Base-by-base conservation (phyloP, 1,140 invertebrate genomes). In the Sweltsa coloradensis region DNA sequence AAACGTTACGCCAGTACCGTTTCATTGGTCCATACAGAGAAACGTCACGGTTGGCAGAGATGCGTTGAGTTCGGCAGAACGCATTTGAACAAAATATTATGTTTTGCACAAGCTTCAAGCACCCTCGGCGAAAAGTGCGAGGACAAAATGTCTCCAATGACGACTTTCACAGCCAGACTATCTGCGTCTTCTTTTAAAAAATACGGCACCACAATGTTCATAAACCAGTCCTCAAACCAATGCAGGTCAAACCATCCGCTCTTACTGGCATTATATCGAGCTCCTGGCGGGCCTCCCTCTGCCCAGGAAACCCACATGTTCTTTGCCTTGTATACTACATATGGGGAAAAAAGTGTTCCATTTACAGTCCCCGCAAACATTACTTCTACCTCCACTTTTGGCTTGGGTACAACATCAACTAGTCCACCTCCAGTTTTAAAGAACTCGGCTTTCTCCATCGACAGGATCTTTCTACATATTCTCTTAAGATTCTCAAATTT, bases 51-150 rank as follows among this genome's bases (percentile, higher is more conserved):
- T 46, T 71, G 66, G 18, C 57, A 54, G 6, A 67, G 27, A 45
- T 70, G 66, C 1, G 64, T 69, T 2, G 57, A 53, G 50, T 70
- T 69, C 5, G 62, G 52, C 18, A 63, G 61, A 5, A 69, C 54
- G 39, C 59, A 63, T 3, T 65, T 40, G 51, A 69, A 65, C 21
- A 45, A 44, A 18, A 69, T 63, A 41, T 66, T 52, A 41, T 67
- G 57, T 55, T 57, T 50, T 34, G 51, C 34, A 27, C 60, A 64
- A 19, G 44, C 11, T 36, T 57, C 51, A 16, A 67, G 54, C 7
- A 67, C 34, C 37, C 62, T 48, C 7, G 55, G 7, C 24, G 53
- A 57, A 18, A 69, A 53, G 54, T 69, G 67, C 7, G 56, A 60
- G 11, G 49, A 51, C 7, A 69, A 49, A 51, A 68, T 69, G 47